A percentile compares a stretch with the other conserved stretches of the same genome.
phyloP scores from a whole-genome alignment of 1,140 invertebrate species.

The Chymomyza costata region DNA sequence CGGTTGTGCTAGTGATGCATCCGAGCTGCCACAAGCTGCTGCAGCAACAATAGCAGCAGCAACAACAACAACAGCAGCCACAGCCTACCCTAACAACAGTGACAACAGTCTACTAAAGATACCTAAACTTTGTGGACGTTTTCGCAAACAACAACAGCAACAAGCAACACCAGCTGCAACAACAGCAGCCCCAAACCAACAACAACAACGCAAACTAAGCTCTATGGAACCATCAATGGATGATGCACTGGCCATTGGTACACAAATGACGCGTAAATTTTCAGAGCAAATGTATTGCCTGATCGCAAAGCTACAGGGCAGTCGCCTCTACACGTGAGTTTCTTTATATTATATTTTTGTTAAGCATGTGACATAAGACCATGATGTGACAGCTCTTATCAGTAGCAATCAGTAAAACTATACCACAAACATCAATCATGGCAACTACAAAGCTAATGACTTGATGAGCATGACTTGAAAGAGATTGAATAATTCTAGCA shows the following conservation, averaged over 20 bases:
- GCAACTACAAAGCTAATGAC: too few species aligned
- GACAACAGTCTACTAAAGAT: slow-evolving; percentile 36
- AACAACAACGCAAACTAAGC: slow-evolving; percentile 56
- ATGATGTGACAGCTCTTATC: slow-evolving; percentile 37
- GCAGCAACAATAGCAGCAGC: slow-evolving; percentile 5
- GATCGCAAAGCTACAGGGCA: slow-evolving; percentile 54
- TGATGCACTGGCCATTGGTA: slow-evolving; percentile 64
- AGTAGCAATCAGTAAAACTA: slow-evolving; percentile 42
- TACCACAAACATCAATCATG: too few species aligned
- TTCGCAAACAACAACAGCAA: slow-evolving; percentile 42
- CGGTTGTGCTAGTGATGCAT: not conserved
- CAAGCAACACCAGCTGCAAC: slow-evolving; percentile 12
- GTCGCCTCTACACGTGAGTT: slow-evolving; percentile 62
- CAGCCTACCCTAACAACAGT: slow-evolving; percentile 7
- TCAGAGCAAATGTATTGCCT: slow-evolving; percentile 47
- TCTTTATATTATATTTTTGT: slow-evolving; percentile 1
- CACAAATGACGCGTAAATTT: slow-evolving; percentile 61
- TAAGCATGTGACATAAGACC: slow-evolving; percentile 50
- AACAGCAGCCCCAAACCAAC: slow-evolving; percentile 27
- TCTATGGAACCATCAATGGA: slow-evolving; percentile 66
- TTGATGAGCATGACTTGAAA: too few species aligned
- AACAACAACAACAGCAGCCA: slow-evolving; percentile 15
- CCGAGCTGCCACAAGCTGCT: slow-evolving; percentile 1
- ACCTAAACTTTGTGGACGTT: slow-evolving; percentile 48
- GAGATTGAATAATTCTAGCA: too few species aligned